Conservation (phyloP, 2,888 invertebrate species). For the Cabera pusaria region DNA sequence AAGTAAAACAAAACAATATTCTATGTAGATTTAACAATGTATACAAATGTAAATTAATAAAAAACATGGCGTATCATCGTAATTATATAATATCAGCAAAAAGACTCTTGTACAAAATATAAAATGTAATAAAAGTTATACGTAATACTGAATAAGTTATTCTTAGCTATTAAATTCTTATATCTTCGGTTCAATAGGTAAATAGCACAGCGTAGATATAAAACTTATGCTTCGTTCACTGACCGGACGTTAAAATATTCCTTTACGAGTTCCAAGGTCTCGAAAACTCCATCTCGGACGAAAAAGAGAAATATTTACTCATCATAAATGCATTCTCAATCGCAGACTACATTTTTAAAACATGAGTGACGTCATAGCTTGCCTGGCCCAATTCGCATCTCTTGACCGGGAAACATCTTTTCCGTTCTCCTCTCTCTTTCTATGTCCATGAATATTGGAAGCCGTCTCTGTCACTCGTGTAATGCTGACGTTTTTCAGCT, state of each 20-base stretch:
- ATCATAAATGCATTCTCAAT: constrained; percentile 24
- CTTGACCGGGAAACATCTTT: constrained; percentile 27
- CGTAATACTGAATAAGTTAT: no score
- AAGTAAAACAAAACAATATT: no score
- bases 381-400: constrained; percentile 19
- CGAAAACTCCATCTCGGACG: constrained; percentile 7
- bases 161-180: no score
- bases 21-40: no score
- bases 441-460: not conserved
- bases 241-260: constrained; percentile 7
- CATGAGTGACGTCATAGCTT: constrained; percentile 14
- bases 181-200: no score
- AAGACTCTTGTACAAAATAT: no score
- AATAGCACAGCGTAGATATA: no score
- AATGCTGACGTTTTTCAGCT: not conserved
- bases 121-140: no score
- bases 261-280: constrained; percentile 4
- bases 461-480: not conserved
- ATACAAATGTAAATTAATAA: no score
- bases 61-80: no score
- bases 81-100: no score
- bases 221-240: no score
- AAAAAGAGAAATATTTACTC: constrained; percentile 17
- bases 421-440: constrained; percentile 18
- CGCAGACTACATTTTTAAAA: constrained; percentile 22